A percentile compares a stretch with the other conserved stretches of the same genome.
phyloP scores from a whole-genome alignment of 2,888 invertebrate genomes.

The Zonitis immaculata region DNA sequence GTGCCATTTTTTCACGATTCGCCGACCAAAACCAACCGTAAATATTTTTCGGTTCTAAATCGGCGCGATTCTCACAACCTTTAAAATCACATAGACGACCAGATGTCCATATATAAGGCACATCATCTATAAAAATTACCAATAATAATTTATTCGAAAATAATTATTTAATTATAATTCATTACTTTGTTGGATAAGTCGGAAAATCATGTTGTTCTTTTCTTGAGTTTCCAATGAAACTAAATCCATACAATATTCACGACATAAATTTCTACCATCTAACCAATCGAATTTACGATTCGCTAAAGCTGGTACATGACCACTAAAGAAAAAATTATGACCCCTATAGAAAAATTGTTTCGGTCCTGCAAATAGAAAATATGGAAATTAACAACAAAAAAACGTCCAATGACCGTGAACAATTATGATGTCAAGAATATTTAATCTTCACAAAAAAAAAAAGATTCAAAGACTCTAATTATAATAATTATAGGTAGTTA shows the following conservation, averaged over 20 bases:
- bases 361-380: slow-evolving; percentile 60
- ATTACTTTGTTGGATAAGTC: slow-evolving; percentile 77
- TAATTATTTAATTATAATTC: not conserved
- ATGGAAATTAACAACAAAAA: not conserved
- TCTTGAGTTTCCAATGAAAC: slow-evolving; percentile 85
- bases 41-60: slow-evolving; percentile 79
- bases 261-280: slow-evolving; percentile 84
- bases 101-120: slow-evolving; percentile 91
- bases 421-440: not conserved
- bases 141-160: not conserved
- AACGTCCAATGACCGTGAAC: not conserved
- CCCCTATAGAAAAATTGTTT: slow-evolving; percentile 85
- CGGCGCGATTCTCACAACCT: slow-evolving; percentile 81
- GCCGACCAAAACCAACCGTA: slow-evolving; percentile 94
- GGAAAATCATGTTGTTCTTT: slow-evolving; percentile 85
- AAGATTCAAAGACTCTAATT: not conserved
- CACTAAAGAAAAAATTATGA: slow-evolving; percentile 84
- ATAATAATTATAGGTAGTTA: not conserved
- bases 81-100: slow-evolving; percentile 91
- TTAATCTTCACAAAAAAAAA: not conserved
- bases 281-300: slow-evolving; percentile 85
- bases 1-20: slow-evolving; percentile 78
- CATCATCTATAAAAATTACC: slow-evolving; percentile 58
- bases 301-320: slow-evolving; percentile 71
- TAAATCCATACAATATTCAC: slow-evolving; percentile 92